These are phyloP conservation scores for Enteromius radiatus DNA, from an alignment of 2,797 vertebrate species.

Conservation along the genomic window DNA sequence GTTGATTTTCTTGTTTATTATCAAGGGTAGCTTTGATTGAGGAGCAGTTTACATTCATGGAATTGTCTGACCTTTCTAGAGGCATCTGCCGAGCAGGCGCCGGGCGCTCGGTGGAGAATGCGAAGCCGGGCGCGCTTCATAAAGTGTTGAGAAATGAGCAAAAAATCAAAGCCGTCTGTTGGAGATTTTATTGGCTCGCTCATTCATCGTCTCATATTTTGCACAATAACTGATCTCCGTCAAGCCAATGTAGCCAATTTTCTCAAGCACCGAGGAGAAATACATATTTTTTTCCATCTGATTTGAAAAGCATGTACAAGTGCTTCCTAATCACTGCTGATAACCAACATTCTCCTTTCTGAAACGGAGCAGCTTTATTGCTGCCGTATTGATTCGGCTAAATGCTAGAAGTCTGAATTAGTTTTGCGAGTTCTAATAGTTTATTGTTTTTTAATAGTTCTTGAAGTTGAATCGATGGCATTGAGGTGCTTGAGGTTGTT, in stretches of 20 bases:
- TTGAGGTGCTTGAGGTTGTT: slow-evolving; percentile 17
- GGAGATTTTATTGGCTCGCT: slow-evolving; percentile 59
- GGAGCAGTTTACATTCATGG: slow-evolving; percentile 67
- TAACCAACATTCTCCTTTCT: slow-evolving; percentile 6
- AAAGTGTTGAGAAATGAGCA: slow-evolving; percentile 60
- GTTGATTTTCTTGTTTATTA: slow-evolving; percentile 72
- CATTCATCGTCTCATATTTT: slow-evolving; percentile 57
- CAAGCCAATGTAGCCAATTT: slow-evolving; percentile 61
- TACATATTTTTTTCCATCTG: slow-evolving; percentile 43
- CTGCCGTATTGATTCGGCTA: slow-evolving; percentile 22
- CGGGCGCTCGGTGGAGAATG: slow-evolving; percentile 56
- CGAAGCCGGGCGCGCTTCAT: slow-evolving; percentile 57
- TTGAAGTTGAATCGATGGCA: slow-evolving; percentile 28
- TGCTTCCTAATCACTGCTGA: slow-evolving; percentile 39
- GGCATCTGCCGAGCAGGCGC: slow-evolving; percentile 62
- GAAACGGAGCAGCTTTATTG: slow-evolving; percentile 28
- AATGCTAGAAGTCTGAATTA: slow-evolving; percentile 19
- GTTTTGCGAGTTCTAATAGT: slow-evolving; percentile 29
- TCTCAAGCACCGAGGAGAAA: slow-evolving; percentile 53
- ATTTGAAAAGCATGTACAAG: slow-evolving; percentile 47
- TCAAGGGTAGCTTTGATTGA: slow-evolving; percentile 68
- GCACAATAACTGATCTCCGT: slow-evolving; percentile 61
- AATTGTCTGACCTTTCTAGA: slow-evolving; percentile 69
- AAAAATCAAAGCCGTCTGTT: slow-evolving; percentile 62
- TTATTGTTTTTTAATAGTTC: slow-evolving; percentile 34